phyloP scores from a whole-genome alignment of 2,888 invertebrate genomes.

The Phengaris arion region DNA sequence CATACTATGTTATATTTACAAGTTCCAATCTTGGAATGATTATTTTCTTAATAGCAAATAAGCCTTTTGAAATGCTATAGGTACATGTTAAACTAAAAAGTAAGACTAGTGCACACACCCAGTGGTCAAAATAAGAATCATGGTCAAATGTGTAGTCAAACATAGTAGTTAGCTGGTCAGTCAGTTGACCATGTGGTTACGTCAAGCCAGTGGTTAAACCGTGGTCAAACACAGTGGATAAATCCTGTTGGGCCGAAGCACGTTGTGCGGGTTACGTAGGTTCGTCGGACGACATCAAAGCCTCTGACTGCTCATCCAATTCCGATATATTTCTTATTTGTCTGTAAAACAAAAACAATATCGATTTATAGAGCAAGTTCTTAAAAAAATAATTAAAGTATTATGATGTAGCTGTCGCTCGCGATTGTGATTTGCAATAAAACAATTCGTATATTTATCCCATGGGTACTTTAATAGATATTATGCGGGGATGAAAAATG shows the following conservation, averaged over 20 bases:
- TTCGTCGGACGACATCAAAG: constrained; percentile 76
- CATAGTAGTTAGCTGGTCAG: not conserved
- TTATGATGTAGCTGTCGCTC: too few species aligned
- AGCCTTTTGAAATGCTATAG: constrained; percentile 25
- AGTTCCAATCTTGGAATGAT: constrained; percentile 30
- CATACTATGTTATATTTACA: constrained; percentile 31
- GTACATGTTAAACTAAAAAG: constrained; percentile 24
- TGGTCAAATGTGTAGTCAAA: constrained; percentile 5
- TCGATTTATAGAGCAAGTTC: too few species aligned
- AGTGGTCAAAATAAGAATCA: constrained; percentile 16
- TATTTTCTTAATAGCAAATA: constrained; percentile 29
- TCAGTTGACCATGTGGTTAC: not conserved
- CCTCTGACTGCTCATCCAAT: constrained; percentile 81
- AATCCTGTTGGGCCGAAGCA: constrained; percentile 1
- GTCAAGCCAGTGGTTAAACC: constrained; percentile 1
- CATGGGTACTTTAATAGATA: too few species aligned
- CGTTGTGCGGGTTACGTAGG: constrained; percentile 60
- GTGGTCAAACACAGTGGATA: constrained; percentile 9
- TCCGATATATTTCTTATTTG: constrained; percentile 74
- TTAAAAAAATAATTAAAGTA: too few species aligned
- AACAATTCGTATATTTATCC: too few species aligned
- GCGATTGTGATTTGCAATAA: too few species aligned
- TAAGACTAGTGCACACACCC: constrained; percentile 31
- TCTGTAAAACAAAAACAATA: constrained; percentile 44
- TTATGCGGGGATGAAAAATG: too few species aligned